phyloP scores from a whole-genome alignment of 1,140 invertebrate species.

The Anastrepha obliqua region DNA sequence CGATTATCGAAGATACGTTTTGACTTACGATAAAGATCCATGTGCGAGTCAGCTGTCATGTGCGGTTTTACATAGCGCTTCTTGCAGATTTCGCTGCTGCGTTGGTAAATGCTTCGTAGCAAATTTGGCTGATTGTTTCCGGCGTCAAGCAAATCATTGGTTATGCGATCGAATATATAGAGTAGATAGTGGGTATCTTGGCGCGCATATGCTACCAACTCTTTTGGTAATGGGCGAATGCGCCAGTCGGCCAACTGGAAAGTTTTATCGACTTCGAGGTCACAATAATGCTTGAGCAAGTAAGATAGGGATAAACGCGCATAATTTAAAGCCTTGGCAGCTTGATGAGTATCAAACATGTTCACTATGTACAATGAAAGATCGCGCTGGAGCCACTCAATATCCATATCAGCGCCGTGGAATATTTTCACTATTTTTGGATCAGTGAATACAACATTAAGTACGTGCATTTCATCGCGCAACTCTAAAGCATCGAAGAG shows the following conservation, averaged over 20 bases:
- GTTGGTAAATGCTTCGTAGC: slow-evolving; percentile 81
- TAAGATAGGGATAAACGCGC: slow-evolving; percentile 85
- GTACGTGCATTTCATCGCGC: slow-evolving; percentile 85
- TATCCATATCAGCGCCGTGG: slow-evolving; percentile 93
- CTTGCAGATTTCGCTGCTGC: slow-evolving; percentile 84
- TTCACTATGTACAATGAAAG: slow-evolving; percentile 96
- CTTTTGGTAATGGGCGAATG: slow-evolving; percentile 89
- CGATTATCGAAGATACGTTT: slow-evolving; percentile 89
- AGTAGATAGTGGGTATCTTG: slow-evolving; percentile 97
- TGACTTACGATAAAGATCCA: slow-evolving; percentile 85
- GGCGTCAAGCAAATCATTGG: slow-evolving; percentile 84
- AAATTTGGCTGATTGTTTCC: slow-evolving; percentile 83
- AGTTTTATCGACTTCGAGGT: slow-evolving; percentile 87
- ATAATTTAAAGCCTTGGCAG: slow-evolving; percentile 85
- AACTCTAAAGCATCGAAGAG: slow-evolving; percentile 92
- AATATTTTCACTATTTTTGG: slow-evolving; percentile 95
- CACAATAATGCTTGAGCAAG: slow-evolving; percentile 87
- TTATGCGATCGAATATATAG: slow-evolving; percentile 91
- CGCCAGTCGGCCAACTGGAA: slow-evolving; percentile 98
- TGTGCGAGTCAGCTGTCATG: slow-evolving; percentile 83
- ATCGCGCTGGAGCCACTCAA: slow-evolving; percentile 96
- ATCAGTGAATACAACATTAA: slow-evolving; percentile 96
- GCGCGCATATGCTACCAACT: slow-evolving; percentile 91
- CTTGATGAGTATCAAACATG: slow-evolving; percentile 97
- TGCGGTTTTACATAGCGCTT: slow-evolving; percentile 88